Evolutionary conservation across 2,797 vertebrate species (phyloP).

Genomic region (Tragopan temminckii): DNA sequence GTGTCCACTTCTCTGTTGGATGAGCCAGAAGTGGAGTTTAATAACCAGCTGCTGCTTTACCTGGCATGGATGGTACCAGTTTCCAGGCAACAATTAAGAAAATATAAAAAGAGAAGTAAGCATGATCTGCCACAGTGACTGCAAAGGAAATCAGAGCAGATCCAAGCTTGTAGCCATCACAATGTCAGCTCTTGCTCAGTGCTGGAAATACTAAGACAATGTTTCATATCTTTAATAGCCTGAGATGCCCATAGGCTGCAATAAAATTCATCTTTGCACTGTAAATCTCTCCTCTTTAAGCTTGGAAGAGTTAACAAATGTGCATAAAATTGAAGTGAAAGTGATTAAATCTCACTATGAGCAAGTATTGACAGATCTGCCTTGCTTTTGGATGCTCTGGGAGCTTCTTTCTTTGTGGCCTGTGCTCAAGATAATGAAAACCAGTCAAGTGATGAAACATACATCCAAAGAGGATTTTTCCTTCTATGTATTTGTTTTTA

Average conservation of each 20-base stretch:
- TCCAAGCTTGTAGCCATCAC: background rate
- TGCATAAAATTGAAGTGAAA: constrained; percentile 56
- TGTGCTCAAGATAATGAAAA: constrained; percentile 56
- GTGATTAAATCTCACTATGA: constrained; percentile 61
- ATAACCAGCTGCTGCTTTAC: background rate
- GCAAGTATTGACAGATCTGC: constrained; percentile 43
- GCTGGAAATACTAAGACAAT: background rate
- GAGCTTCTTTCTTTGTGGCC: constrained; percentile 14
- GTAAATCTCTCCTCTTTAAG: constrained; percentile 55
- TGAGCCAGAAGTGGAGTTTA: background rate
- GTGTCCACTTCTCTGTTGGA: background rate
- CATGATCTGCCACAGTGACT: background rate
- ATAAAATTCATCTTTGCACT: constrained; percentile 17
- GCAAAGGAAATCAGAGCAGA: background rate
- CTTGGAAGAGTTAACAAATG: constrained; percentile 63
- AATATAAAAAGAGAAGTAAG: background rate
- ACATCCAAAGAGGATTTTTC: constrained; percentile 14
- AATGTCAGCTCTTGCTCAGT: background rate
- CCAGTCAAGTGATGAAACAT: constrained; percentile 53
- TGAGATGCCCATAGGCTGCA: constrained; percentile 33
- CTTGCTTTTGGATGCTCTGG: background rate
- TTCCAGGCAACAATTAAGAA: constrained; percentile 18
- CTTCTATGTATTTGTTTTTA: background rate
- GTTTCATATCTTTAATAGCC: constrained; percentile 9
- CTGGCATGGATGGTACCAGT: background rate